These are phyloP conservation scores for Eustalomyia histrio DNA, from an alignment of 2,888 invertebrate genomes.

Conservation along the genomic window DNA sequence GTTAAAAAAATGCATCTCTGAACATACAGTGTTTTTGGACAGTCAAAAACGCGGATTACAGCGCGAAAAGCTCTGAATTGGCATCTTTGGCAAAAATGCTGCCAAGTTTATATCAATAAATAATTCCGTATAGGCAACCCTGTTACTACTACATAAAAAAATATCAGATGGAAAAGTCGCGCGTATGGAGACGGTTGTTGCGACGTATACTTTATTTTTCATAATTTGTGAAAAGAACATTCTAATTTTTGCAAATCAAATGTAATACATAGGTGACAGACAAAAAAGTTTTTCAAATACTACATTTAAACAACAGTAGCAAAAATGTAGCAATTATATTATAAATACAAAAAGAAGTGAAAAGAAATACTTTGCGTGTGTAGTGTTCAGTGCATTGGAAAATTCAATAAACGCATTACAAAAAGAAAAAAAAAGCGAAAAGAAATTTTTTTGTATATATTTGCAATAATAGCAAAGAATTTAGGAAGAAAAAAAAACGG, in stretches of 20 bases:
- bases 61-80: neutral
- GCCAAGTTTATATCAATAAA: neutral
- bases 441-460: neutral
- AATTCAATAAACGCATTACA: slow-evolving; percentile 54
- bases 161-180: slow-evolving; percentile 68
- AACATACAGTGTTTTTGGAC: too few species aligned
- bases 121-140: neutral
- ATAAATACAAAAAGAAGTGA: neutral
- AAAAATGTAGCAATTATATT: neutral
- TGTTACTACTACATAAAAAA: neutral
- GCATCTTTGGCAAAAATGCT: neutral
- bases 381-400: slow-evolving; percentile 42
- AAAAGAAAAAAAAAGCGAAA: neutral
- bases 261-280: slow-evolving; percentile 16
- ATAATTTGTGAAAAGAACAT: neutral
- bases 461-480: neutral
- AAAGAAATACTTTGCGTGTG: slow-evolving; percentile 9
- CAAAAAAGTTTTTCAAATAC: neutral
- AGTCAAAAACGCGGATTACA: too few species aligned
- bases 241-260: slow-evolving; percentile 24
- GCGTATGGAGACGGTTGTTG: slow-evolving; percentile 56
- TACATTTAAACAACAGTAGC: neutral
- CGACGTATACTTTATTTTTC: slow-evolving; percentile 20
- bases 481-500: neutral
- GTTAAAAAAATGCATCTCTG: too few species aligned